Evolutionary conservation across 2,113 vertebrate genomes (phyloP), one percentile per base, ranked within the genome.

Genomic region (Grallaria varia): DNA sequence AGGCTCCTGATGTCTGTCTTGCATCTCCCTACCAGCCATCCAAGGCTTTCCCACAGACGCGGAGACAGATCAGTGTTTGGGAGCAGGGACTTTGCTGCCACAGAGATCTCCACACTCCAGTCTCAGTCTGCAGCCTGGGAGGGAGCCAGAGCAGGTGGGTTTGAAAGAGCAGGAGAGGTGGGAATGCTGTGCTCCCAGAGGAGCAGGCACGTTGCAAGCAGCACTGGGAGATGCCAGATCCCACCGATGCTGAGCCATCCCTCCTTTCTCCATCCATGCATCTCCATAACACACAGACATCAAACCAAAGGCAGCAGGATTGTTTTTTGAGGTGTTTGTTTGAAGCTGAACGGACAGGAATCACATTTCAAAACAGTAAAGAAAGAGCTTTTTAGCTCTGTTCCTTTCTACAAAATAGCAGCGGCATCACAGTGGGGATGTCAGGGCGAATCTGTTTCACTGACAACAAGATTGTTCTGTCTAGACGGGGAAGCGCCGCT

Each of bases 381-480:
- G 79, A 49, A 66, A 68, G 75, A 96, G 89, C 69, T 88, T 86
- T 89, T 93, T 85, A 93, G 86, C 79, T 60, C 75, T 86, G 56
- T 73, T 20, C 37, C 78, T 69, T 77, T 42, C 75, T 90, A 53
- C 78, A 67, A 76, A 97, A 83, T 64, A 97, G 96, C 96, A 92
- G 9, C 58, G 1, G 5, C 92, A 49, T 81, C 80, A 17, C 91
- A 3, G 35, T 25, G 16, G 90, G 83, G 92, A 91, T 94, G 97
- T 97, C 97, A 96, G 97, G 87, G 91, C 9, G 80, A 95, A 96
- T 97, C 92, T 95, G 92, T 97, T 96, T 96, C 85, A n/a, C 95
- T 97, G 97, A 97, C 97, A 97, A 86, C 83, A 72, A 97, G 91
- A 97, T 97, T 93, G 95, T 94, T 89, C 93, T 91, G 72, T 97